Percentiles rank a stretch among this genome's conserved stretches.
These are phyloP conservation scores for Pseudorhiza aurosa DNA, from an alignment of 30 jellyfish, hydroid and myxozoan genomes.

Conservation along the genomic window DNA sequence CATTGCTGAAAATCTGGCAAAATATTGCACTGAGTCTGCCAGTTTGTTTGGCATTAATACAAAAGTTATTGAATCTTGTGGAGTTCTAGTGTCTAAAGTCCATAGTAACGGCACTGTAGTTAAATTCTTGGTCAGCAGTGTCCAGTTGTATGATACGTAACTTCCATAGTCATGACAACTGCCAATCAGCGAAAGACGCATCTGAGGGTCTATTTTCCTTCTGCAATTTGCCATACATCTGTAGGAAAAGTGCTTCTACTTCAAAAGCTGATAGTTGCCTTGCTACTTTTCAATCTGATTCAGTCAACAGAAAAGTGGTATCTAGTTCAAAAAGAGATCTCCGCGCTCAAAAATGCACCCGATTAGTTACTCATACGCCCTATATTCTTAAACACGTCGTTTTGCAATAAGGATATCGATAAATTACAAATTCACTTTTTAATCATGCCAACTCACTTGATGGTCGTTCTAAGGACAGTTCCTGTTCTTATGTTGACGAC, in stretches of 20 bases:
- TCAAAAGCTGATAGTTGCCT: too few relatives aligned
- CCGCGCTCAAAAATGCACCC: too few relatives aligned
- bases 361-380: too few relatives aligned
- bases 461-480: slow-evolving; percentile 20
- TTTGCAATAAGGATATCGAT: too few relatives aligned
- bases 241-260: too few relatives aligned
- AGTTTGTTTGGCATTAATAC: slow-evolving; percentile 31
- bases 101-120: slow-evolving; percentile 8
- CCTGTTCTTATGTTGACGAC: slow-evolving; percentile 22
- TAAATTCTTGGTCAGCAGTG: not conserved
- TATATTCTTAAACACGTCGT: too few relatives aligned
- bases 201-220: slow-evolving; percentile 45
- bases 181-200: slow-evolving; percentile 46
- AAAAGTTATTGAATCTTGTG: slow-evolving; percentile 20
- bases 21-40: not conserved
- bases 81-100: slow-evolving; percentile 34
- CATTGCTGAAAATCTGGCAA: slow-evolving; percentile 39
- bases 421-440: too few relatives aligned
- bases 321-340: too few relatives aligned
- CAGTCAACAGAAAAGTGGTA: too few relatives aligned
- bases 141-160: slow-evolving; percentile 15
- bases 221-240: slow-evolving; percentile 54
- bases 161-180: slow-evolving; percentile 43
- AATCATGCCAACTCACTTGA: slow-evolving; percentile 37
- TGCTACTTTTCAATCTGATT: too few relatives aligned